phyloP scores from a whole-genome alignment of 2,888 invertebrate genomes.

The Drosophila melanosoma region DNA sequence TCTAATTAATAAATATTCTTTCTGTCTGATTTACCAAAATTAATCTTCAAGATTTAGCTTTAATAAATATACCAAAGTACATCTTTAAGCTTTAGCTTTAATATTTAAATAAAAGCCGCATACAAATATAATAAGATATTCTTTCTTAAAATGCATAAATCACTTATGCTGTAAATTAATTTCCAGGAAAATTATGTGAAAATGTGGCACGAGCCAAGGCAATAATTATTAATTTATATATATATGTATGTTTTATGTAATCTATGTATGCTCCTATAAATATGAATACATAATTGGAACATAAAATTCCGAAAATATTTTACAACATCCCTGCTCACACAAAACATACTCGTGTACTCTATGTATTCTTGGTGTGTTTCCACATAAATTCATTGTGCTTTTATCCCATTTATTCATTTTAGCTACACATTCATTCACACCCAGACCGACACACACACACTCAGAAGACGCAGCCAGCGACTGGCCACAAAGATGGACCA shows the following conservation, averaged over 20 bases:
- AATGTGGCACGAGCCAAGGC: slow-evolving; percentile 51
- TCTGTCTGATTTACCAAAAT: neutral
- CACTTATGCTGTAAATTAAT: slow-evolving; percentile 45
- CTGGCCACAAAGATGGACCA: slow-evolving; percentile 64
- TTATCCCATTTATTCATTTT: slow-evolving; percentile 52
- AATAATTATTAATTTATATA: slow-evolving; percentile 75
- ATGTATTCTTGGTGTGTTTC: slow-evolving; percentile 23
- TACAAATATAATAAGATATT: neutral
- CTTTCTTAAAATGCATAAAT: slow-evolving; percentile 35
- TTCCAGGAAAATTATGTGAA: slow-evolving; percentile 43
- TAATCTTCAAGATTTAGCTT: neutral
- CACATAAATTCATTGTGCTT: slow-evolving; percentile 50
- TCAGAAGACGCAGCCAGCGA: slow-evolving; percentile 30
- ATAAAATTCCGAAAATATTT: slow-evolving; percentile 80
- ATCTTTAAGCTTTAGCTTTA: neutral
- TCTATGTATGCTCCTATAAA: slow-evolving; percentile 32
- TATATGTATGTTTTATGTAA: slow-evolving; percentile 35
- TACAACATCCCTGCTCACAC: slow-evolving; percentile 42
- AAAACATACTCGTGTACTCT: neutral
- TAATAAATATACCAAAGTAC: neutral
- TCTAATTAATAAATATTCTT: neutral
- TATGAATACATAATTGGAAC: slow-evolving; percentile 80
- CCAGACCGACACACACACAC: slow-evolving; percentile 6
- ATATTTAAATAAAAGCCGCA: neutral
- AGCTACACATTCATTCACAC: slow-evolving; percentile 23